Conservation (phyloP, 1,140 invertebrate genomes). For the Dendrolimus kikuchii region DNA sequence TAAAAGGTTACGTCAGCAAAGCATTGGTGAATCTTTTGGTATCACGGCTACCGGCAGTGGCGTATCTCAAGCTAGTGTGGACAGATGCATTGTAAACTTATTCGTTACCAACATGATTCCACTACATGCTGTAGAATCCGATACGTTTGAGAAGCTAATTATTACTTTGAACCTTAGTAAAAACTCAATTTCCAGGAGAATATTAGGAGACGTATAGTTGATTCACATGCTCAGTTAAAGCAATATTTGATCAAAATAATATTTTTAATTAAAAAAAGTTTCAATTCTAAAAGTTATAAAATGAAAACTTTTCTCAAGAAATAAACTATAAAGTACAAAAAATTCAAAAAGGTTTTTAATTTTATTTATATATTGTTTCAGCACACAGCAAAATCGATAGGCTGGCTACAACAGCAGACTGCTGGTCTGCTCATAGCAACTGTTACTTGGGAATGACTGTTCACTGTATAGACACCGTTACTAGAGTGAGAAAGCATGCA, state of each 20-base stretch:
- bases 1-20: constrained; percentile 14
- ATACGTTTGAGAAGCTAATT: constrained; percentile 15
- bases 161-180: constrained; percentile 14
- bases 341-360: too few species aligned
- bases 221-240: constrained; percentile 10
- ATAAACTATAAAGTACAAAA: too few species aligned
- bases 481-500: constrained; percentile 9
- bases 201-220: constrained; percentile 16
- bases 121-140: constrained; percentile 16
- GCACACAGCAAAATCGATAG: constrained; percentile 8
- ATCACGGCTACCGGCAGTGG: constrained; percentile 17
- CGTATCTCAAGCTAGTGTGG: constrained; percentile 15
- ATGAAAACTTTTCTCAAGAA: too few species aligned
- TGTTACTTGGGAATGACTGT: constrained; percentile 9
- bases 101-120: constrained; percentile 20
- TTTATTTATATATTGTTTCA: constrained; percentile 8
- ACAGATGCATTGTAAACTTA: constrained; percentile 16
- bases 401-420: constrained; percentile 8
- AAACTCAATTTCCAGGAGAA: constrained; percentile 19
- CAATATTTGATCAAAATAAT: constrained; percentile 6
- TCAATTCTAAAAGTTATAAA: constrained; percentile 4
- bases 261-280: constrained; percentile 7
- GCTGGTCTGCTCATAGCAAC: constrained; percentile 7
- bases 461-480: constrained; percentile 9
- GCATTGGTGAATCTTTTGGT: constrained; percentile 15